Percentiles rank a stretch among this genome's conserved stretches.
Conservation (phyloP, 1,140 invertebrate genomes). For the Drosophila mauritiana region DNA sequence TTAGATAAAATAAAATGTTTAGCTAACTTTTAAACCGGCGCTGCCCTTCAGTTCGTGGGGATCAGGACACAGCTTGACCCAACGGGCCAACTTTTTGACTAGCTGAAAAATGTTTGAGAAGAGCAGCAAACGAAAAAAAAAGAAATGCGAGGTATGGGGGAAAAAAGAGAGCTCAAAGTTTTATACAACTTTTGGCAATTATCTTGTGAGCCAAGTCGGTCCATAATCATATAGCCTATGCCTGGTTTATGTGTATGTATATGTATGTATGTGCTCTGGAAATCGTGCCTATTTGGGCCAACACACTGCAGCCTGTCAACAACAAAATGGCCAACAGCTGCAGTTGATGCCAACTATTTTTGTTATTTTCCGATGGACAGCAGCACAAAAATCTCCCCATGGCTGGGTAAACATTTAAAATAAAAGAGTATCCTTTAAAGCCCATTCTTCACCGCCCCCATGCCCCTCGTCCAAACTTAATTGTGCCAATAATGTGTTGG, state of each 20-base stretch:
- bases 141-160: background rate
- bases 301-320: conserved; percentile 51
- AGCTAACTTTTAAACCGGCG: conserved; percentile 62
- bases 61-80: conserved; percentile 76
- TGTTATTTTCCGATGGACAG: conserved; percentile 36
- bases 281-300: conserved; percentile 13
- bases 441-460: conserved; percentile 11
- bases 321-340: conserved; percentile 25
- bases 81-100: conserved; percentile 79
- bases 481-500: conserved; percentile 63
- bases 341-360: conserved; percentile 37
- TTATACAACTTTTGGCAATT: conserved; percentile 79
- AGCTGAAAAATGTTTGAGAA: conserved; percentile 76
- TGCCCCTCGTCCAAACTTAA: conserved; percentile 28
- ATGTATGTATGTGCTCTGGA: background rate
- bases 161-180: conserved; percentile 27
- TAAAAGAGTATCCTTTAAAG: conserved; percentile 32
- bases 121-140: conserved; percentile 35
- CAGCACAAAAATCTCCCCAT: conserved; percentile 26
- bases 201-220: conserved; percentile 67
- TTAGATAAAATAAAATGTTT: conserved; percentile 82
- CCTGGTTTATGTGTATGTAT: conserved; percentile 1
- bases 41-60: conserved; percentile 19
- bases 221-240: conserved; percentile 42
- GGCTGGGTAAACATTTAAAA: conserved; percentile 15